These are phyloP conservation scores for Epinephelus coioides DNA, from an alignment of 2,797 vertebrate species.

Conservation along the genomic window DNA sequence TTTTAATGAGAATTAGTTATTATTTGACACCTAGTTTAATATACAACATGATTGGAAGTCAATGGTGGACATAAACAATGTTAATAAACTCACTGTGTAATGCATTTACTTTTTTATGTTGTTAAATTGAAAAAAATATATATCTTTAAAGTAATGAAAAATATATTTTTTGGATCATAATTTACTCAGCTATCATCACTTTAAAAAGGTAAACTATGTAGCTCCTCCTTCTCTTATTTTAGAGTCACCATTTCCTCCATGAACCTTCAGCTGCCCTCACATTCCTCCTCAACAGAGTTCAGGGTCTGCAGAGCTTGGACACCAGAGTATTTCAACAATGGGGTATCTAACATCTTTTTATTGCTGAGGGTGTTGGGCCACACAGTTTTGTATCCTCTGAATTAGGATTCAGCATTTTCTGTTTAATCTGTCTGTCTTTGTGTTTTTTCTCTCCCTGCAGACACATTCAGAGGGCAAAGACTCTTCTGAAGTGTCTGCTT, in stretches of 20 bases:
- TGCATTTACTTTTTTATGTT: background rate
- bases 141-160: background rate
- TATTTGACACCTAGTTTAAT: too few species aligned
- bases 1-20: too few species aligned
- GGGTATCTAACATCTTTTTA: conserved; percentile 15
- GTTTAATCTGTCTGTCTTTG: background rate
- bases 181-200: background rate
- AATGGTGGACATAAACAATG: too few species aligned
- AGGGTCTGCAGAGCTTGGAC: background rate
- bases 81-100: too few species aligned
- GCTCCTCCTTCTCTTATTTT: background rate
- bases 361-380: background rate
- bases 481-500: conserved; percentile 15
- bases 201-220: background rate
- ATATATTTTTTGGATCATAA: background rate
- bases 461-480: conserved; percentile 27
- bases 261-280: background rate
- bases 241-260: background rate
- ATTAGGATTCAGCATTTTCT: background rate
- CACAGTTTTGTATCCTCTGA: background rate
- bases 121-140: background rate
- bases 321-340: conserved; percentile 17
- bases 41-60: too few species aligned
- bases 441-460: conserved; percentile 41
- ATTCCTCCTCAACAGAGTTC: background rate